Base-by-base conservation (phyloP, 2,888 invertebrate species). In the Hecatera dysodea region DNA sequence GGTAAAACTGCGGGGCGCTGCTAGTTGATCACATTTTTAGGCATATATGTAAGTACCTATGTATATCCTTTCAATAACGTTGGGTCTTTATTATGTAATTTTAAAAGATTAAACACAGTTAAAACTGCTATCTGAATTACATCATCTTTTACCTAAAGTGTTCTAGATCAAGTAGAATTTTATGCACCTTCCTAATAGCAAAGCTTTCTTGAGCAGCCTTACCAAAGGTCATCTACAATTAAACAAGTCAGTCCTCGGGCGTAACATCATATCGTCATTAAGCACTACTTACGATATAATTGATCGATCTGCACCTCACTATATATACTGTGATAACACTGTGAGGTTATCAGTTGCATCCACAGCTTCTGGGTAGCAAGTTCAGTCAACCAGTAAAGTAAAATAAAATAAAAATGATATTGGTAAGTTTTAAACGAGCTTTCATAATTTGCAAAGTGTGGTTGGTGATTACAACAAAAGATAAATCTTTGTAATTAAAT, bases 291-390 rank as follows among this genome's bases (percentile, higher is more conserved):
- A 88, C 88, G 83, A 88, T 89, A 85, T 93, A 92, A 88, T 93
- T 91, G 91, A 93, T 93, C 91, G 90, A 92, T 91, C 83, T 83
- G 79, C 77, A 84, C 82, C 82, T 89, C 84, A 82, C 87, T 95
- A 95, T 95, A 95, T 91, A 95, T 94, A 95, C 89, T 90, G 89
- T 89, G 88, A 89, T 84, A 82, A 78, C 72, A 84, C 1, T 85
- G 82, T 80, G 83, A 89, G 86, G 84, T 89, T 90, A 94, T 94
- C 95, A 95, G 90, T 93, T 85, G 86, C 78, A 87, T 82, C 78
- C 82, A 79, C 78, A 81, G 71, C 86, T 89, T 85, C 87, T 83
- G 81, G 80, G 80, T 62, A 82, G 86, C 83, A 84, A 86, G 89
- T 81, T 75, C 46, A 17, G 44, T 46, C 29, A 2, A 33, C 9